Conservation (phyloP, 2,797 vertebrate species). For the Poecilia velifera region DNA sequence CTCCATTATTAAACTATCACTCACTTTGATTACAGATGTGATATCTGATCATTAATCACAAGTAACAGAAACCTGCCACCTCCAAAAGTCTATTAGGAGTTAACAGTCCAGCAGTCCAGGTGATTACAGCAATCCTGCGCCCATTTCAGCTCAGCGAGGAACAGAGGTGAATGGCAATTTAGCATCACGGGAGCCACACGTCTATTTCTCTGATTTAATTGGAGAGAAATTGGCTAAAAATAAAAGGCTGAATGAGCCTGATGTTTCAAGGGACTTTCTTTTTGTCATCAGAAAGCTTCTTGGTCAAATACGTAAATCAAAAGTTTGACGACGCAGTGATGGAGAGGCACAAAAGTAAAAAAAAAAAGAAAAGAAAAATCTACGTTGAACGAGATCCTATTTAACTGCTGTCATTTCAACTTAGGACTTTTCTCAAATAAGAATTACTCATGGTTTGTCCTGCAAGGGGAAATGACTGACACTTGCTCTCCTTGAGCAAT, state of each 20-base stretch:
- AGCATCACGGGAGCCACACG: conserved; percentile 37
- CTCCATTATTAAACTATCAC: conserved; percentile 81
- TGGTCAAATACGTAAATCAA: conserved; percentile 17
- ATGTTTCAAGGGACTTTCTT: conserved; percentile 9
- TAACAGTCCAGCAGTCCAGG: conserved; percentile 61
- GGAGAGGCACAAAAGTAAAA: neutral
- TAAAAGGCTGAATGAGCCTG: conserved; percentile 8
- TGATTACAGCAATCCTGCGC: conserved; percentile 40
- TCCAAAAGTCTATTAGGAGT: conserved; percentile 70
- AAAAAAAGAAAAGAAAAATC: conserved; percentile 33
- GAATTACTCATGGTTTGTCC: conserved; percentile 65
- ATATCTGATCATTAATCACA: conserved; percentile 76
- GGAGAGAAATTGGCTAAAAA: conserved; percentile 45
- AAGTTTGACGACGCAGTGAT: conserved; percentile 16
- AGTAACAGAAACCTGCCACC: conserved; percentile 53
- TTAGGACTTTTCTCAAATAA: conserved; percentile 51
- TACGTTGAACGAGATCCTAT: conserved; percentile 53
- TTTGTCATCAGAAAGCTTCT: conserved; percentile 9
- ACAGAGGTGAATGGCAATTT: conserved; percentile 61
- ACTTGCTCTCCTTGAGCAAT: conserved; percentile 65
- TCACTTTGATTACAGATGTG: conserved; percentile 75
- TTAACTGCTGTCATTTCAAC: conserved; percentile 59
- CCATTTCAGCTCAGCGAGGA: conserved; percentile 48
- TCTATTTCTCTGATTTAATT: conserved; percentile 53
- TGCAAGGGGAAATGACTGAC: conserved; percentile 65